Evolutionary conservation across 2,797 vertebrate species (phyloP), one percentile per base, ranked within the genome.

Genomic region (Tenualosa ilisha): DNA sequence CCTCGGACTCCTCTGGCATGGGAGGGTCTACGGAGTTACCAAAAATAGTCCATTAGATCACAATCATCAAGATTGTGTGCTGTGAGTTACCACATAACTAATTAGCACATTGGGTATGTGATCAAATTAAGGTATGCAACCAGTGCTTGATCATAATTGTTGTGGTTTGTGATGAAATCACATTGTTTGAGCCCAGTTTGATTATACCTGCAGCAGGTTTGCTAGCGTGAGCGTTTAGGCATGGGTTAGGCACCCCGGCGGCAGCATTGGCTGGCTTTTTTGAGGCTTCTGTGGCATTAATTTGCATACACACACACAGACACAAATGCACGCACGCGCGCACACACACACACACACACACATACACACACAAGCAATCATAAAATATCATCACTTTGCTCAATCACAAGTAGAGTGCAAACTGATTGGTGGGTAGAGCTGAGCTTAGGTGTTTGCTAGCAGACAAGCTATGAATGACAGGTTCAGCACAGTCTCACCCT

Each of bases 401-500:
- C n/a, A 63, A 63, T 63, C n/a, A n/a, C 6, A 13, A 63, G 59
- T 8, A 24, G 6, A 56, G 54, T 56, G 54, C 17, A 20, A 24
- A 63, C 7, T 63, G n/a, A 79, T 20, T 43, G 72, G 13, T 40
- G 31, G 6, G 17, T 22, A 79, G 40, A 20, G 37, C 72, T 79
- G 72, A 51, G 37, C 40, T 79, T 79, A 46, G 72, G 6, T 9
- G 17, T 43, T 43, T 20, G 72, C 40, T 79, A 0, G 20, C 13
- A 6, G 51, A 68, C 26, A 20, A 75, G 31, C 31, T 40, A 9
- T 79, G 37, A 43, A 6, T 40, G 4, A 13, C 40, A 26, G 20
- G 6, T 13, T n/a, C 26, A 20, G 6, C 37, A 31, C 26, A 51
- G 17, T 9, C 90, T 91, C 81, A 96, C 97, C 96, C 93, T 96